Percentiles rank a stretch among this genome's conserved stretches.
phyloP scores from a whole-genome alignment of 2,797 vertebrate species.

The Manis crassicaudata region DNA sequence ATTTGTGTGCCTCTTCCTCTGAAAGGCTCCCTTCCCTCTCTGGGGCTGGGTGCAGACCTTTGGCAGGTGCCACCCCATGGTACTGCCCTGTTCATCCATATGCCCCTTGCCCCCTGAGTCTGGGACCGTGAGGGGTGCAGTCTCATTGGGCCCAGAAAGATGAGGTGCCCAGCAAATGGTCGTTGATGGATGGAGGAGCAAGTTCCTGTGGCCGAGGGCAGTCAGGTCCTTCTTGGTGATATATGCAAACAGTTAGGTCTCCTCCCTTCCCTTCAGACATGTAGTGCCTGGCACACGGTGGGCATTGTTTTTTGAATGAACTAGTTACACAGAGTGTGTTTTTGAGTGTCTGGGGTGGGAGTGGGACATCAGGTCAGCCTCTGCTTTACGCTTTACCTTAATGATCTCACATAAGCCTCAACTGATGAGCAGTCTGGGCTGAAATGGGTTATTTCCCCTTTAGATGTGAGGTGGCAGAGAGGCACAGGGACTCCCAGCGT shows the following conservation, averaged over 20 bases:
- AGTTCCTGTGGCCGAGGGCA: background rate
- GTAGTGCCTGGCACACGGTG: background rate
- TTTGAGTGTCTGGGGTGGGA: background rate
- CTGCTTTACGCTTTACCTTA: background rate
- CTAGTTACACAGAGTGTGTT: background rate
- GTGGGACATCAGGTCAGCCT: accelerated
- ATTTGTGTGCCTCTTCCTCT: background rate
- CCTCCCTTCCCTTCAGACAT: background rate
- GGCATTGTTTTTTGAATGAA: background rate
- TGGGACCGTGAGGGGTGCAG: background rate
- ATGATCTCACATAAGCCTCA: no score
- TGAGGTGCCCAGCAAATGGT: background rate
- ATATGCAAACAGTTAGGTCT: background rate
- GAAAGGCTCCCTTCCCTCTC: background rate
- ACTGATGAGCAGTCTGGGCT: background rate
- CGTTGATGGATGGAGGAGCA: background rate
- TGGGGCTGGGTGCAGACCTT: background rate
- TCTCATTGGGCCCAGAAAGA: accelerated
- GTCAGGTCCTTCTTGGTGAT: background rate
- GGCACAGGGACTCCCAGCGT: background rate
- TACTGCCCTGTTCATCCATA: background rate
- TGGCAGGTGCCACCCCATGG: accelerated
- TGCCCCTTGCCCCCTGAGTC: background rate
- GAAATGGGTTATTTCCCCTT: background rate
- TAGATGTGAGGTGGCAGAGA: background rate